Base-by-base conservation (phyloP, 2,113 vertebrate species). In the Myodes glareolus region DNA sequence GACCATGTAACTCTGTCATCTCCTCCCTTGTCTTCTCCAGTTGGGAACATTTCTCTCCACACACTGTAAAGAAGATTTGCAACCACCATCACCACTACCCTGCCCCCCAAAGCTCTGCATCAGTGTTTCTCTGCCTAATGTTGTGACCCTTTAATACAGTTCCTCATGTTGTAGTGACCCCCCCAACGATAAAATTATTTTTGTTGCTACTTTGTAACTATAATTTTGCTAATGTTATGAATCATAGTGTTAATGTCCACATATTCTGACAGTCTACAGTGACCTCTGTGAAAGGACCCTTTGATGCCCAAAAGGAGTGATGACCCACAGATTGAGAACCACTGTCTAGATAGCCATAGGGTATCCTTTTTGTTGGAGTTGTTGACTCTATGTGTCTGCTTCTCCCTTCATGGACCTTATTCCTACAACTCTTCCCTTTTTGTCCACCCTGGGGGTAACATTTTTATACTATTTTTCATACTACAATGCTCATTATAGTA, bases 401-500 rank as follows among this genome's bases (percentile, higher is more conserved):
- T 87, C 9, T 47, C 17, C 12, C 31, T 14, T 36, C 31, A 8
- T 21, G 29, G 19, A 47, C 25, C 6, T 87, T 23, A 13, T 36
- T 6, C 84, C 29, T 36, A 68, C 42, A 86, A 6, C 13, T 27
- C 25, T 80, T 29, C 17, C 31, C 47, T 27, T n/a, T 72, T 88
- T 14, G 21, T 42, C 25, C 85, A 17, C 0, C 72, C 29, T 73
- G 8, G 5, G 14, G 42, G 3, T 67, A 78, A 29, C 63, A 70
- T 25, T 39, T 17, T 7, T 90, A 76, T 31, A 85, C 80, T 39
- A 63, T 13, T 58, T 12, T 19, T 90, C 25, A 76, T 14, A 76
- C n/a, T n/a, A 91, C 58, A 76, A 89, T 88, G 80, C 4, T 93
- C 88, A 93, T 68, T 96, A n/a, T n/a, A n/a, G n/a, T n/a, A n/a